Conservation (phyloP, 2,888 invertebrate genomes). For the Pyrochroa serraticornis region DNA sequence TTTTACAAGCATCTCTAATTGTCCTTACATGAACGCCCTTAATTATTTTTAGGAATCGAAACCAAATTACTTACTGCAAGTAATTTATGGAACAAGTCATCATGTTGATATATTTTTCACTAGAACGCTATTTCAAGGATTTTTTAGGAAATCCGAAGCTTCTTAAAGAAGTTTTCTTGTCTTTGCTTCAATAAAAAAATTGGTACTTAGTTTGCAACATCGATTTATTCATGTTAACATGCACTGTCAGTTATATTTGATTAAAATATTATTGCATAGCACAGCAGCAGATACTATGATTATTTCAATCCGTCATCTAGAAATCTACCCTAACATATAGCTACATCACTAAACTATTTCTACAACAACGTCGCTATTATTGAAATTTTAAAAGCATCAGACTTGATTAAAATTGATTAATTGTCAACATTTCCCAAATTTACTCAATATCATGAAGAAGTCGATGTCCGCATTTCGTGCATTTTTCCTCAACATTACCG, state of each 20-base stretch:
- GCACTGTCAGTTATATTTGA: slow-evolving; percentile 14
- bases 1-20: too few relatives aligned
- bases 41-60: too few relatives aligned
- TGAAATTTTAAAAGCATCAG: too few relatives aligned
- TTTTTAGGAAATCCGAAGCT: too few relatives aligned
- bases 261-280: slow-evolving; percentile 45
- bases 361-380: not conserved
- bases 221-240: slow-evolving; percentile 26
- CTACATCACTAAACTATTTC: not conserved
- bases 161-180: too few relatives aligned
- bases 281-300: slow-evolving; percentile 45
- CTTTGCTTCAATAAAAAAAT: too few relatives aligned
- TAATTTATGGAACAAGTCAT: too few relatives aligned
- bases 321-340: not conserved
- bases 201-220: slow-evolving; percentile 10
- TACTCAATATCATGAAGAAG: slow-evolving; percentile 11
- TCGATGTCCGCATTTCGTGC: slow-evolving; percentile 54
- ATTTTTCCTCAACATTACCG: slow-evolving; percentile 39
- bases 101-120: too few relatives aligned
- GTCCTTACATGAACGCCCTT: too few relatives aligned
- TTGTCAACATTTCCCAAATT: slow-evolving; percentile 7
- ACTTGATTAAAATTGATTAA: not conserved
- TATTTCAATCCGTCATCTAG: not conserved
- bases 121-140: too few relatives aligned
- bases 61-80: too few relatives aligned